Evolutionary conservation across 2,888 invertebrate species (phyloP).

Genomic region (Agrilus biguttatus): DNA sequence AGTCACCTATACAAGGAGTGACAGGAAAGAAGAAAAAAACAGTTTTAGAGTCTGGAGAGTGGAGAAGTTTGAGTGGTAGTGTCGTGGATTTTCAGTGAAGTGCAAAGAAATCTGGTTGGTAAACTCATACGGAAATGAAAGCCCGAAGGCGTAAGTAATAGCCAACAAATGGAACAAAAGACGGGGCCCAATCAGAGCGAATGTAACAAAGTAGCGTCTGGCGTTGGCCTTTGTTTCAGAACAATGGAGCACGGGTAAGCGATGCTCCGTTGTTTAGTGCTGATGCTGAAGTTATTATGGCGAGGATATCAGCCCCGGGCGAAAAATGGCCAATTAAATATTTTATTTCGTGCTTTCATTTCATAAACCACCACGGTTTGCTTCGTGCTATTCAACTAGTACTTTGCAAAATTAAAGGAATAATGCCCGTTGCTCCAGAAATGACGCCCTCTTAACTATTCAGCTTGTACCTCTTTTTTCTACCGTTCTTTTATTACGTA

Average conservation of each 20-base stretch:
- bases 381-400: slow-evolving; percentile 1
- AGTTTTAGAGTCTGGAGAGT: too few species aligned
- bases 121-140: slow-evolving; percentile 21
- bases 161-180: slow-evolving; percentile 28
- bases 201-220: slow-evolving; percentile 28
- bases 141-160: slow-evolving; percentile 26
- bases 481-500: too few species aligned
- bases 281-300: slow-evolving; percentile 28
- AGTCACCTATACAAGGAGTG: too few species aligned
- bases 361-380: slow-evolving; percentile 12
- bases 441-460: too few species aligned
- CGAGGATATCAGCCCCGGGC: slow-evolving; percentile 21
- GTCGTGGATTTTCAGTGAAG: slow-evolving; percentile 1
- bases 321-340: slow-evolving; percentile 28
- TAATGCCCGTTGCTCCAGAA: too few species aligned
- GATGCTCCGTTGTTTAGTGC: slow-evolving; percentile 29
- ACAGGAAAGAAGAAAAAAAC: too few species aligned
- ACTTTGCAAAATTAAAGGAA: too few species aligned
- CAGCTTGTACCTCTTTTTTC: too few species aligned
- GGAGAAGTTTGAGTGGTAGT: too few species aligned
- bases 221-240: slow-evolving; percentile 26
- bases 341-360: slow-evolving; percentile 23
- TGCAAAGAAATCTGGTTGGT: slow-evolving; percentile 13
- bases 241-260: slow-evolving; percentile 28
- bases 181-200: slow-evolving; percentile 25